phyloP scores from a whole-genome alignment of 2,797 vertebrate genomes.

The Pseudotriccus pelzelni region DNA sequence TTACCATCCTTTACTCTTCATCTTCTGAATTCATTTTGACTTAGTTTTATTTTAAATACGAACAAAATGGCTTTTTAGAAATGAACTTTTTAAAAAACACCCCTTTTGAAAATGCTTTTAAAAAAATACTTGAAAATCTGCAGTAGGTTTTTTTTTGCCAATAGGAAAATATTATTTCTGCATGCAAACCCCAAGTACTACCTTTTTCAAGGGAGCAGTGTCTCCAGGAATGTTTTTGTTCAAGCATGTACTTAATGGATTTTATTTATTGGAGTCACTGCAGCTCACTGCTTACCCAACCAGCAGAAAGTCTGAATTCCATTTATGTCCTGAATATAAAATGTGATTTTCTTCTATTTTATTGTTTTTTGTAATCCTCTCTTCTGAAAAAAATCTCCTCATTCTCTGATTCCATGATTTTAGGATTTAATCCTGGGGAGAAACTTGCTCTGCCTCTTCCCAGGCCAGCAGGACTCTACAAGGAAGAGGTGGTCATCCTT shows the following conservation, averaged over 20 bases:
- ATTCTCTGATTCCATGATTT: background rate
- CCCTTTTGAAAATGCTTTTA: background rate
- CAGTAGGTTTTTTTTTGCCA: background rate
- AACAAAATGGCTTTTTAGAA: background rate
- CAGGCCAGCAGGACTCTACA: background rate
- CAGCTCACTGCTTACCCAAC: background rate
- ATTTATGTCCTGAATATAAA: background rate
- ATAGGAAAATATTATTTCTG: background rate
- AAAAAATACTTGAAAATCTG: background rate
- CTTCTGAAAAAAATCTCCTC: background rate
- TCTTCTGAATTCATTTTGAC: background rate
- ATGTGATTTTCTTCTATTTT: background rate
- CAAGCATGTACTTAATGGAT: background rate
- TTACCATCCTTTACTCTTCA: background rate
- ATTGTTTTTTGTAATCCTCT: background rate
- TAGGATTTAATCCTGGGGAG: background rate
- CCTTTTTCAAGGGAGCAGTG: background rate
- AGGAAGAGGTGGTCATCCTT: background rate
- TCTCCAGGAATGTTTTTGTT: background rate
- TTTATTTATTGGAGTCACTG: background rate
- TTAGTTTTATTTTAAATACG: conserved; percentile 18
- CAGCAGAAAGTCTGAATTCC: background rate
- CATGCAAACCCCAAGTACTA: background rate
- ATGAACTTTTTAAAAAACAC: background rate
- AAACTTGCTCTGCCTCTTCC: background rate